A percentile compares a stretch with the other conserved stretches of the same genome.
Evolutionary conservation across 2,113 vertebrate genomes (phyloP).

Genomic region (Thunnus thynnus): DNA sequence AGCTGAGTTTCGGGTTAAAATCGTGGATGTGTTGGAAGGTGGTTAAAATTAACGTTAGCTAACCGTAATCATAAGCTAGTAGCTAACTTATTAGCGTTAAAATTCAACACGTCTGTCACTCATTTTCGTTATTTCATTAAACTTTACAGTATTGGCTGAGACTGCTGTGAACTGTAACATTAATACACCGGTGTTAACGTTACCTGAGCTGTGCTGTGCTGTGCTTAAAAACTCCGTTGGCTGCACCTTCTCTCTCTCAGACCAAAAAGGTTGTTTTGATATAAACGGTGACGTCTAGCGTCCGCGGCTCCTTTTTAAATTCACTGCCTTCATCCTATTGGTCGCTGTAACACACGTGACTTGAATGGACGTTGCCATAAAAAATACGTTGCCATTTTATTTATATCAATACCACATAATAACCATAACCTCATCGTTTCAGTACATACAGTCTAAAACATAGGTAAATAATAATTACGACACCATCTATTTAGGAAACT

Average conservation of each 20-base stretch:
- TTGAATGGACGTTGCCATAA: conserved; percentile 19
- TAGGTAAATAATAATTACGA: too few relatives aligned
- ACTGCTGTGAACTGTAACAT: background rate
- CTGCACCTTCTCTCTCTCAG: accelerated
- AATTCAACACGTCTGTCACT: background rate
- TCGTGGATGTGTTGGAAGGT: too few relatives aligned
- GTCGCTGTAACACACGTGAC: conserved; percentile 4
- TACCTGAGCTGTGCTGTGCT: conserved; percentile 11
- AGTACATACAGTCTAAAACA: background rate
- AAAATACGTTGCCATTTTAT: background rate
- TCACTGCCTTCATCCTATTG: conserved; percentile 55
- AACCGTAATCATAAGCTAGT: too few relatives aligned
- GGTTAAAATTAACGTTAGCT: too few relatives aligned
- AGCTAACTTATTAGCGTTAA: too few relatives aligned
- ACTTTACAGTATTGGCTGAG: accelerated
- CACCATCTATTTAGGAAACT: too few relatives aligned
- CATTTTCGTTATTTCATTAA: background rate
- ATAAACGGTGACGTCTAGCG: accelerated
- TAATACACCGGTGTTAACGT: background rate
- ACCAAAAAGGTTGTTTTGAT: conserved; percentile 2
- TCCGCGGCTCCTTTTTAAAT: conserved; percentile 72
- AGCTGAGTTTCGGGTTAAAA: too few relatives aligned
- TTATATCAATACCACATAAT: background rate
- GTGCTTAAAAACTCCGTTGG: too few relatives aligned
- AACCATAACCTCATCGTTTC: too few relatives aligned